Conservation (phyloP, 92 coral and sea anemone genomes). For the Actinostola sp. region DNA sequence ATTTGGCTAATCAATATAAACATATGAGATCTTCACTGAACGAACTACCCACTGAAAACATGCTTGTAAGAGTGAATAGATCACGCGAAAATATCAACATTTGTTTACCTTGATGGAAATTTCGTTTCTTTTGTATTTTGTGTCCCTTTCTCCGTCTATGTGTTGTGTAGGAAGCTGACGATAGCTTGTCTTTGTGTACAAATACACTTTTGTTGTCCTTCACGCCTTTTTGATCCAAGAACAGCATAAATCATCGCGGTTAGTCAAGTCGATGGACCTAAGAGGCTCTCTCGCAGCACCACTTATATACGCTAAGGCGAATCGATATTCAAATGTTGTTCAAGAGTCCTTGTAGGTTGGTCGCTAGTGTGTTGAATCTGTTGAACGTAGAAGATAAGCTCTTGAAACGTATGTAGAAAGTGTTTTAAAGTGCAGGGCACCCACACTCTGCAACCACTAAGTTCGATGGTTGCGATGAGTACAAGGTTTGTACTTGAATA, state of each 20-base stretch:
- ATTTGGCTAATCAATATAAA: too few species aligned
- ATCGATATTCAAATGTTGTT: neutral
- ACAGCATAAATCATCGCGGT: conserved; percentile 7
- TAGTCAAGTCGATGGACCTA: neutral
- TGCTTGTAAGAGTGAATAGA: too few species aligned
- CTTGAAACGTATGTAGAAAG: neutral
- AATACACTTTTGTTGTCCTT: neutral
- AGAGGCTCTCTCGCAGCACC: conserved; percentile 12
- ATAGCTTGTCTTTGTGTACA: neutral
- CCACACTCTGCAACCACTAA: neutral
- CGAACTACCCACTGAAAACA: too few species aligned
- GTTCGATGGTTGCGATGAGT: neutral
- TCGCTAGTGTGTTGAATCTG: conserved; percentile 12
- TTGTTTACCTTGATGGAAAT: too few species aligned
- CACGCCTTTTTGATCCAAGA: conserved; percentile 11
- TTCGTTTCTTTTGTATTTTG: too few species aligned
- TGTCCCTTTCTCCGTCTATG: neutral
- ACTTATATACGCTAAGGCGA: neutral
- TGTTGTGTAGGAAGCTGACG: neutral
- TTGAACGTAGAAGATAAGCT: neutral
- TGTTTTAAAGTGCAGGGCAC: neutral
- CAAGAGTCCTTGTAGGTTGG: neutral
- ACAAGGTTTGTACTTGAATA: conserved; percentile 11
- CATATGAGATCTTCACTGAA: too few species aligned
- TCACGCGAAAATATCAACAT: too few species aligned